Conservation (phyloP, 2,888 invertebrate species). For the Onthophagus sagittarius region DNA sequence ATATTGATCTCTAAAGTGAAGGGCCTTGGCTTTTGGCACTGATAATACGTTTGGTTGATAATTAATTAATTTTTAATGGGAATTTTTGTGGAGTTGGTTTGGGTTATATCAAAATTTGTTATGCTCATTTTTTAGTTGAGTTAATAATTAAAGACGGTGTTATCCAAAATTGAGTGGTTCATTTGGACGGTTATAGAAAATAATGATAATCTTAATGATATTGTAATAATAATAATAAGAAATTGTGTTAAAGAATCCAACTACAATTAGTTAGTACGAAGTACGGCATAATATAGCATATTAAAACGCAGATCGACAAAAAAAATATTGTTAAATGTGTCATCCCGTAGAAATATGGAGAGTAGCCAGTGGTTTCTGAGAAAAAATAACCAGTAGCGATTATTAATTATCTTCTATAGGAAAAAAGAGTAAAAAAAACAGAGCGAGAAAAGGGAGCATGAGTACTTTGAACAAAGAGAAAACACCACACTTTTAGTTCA, state of each 20-base stretch:
- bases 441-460: conserved; percentile 6
- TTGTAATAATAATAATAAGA: too few relatives aligned
- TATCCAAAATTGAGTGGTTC: too few relatives aligned
- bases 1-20: too few relatives aligned
- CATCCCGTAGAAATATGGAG: conserved; percentile 42
- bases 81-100: too few relatives aligned
- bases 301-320: conserved; percentile 32
- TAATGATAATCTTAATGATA: too few relatives aligned
- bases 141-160: too few relatives aligned
- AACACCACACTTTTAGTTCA: conserved; percentile 38
- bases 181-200: too few relatives aligned
- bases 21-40: too few relatives aligned
- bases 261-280: conserved; percentile 28
- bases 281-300: conserved; percentile 33
- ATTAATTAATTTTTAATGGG: too few relatives aligned
- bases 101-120: too few relatives aligned
- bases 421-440: conserved; percentile 8
- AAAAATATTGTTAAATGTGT: conserved; percentile 46
- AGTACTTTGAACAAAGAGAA: conserved; percentile 29
- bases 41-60: too few relatives aligned
- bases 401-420: conserved; percentile 23
- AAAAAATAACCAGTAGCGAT: conserved; percentile 41
- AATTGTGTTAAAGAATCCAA: not conserved
- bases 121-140: too few relatives aligned
- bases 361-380: conserved; percentile 28